Base-by-base conservation (phyloP, 2,797 vertebrate genomes). In the Hapalemur alaotrensis region DNA sequence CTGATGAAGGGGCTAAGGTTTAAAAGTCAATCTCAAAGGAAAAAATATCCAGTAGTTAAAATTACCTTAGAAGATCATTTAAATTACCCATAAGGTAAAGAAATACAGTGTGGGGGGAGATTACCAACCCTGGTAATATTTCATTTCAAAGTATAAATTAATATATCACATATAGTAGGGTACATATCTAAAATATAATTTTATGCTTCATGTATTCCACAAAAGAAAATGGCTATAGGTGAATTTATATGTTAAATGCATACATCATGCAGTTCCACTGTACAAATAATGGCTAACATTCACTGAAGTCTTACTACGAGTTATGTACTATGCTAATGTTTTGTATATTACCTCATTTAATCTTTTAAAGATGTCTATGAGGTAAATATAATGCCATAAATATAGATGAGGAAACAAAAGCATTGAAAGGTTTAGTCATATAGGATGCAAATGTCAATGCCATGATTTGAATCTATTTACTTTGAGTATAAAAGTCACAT, bases 1-100 rank as follows among this genome's bases (percentile, higher is more conserved):
- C 32, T 92, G 41, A 69, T 81, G 41, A 75, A 7, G n/a, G 0
- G 25, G 22, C 69, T 92, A 92, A 61, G n/a, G 86, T 38, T 70
- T 89, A 82, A 94, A 83, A 88, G 54, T 70, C 0, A 78, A 4
- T 52, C 17, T 85, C 14, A 67, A 79, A 81, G n/a, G 52, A 63
- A 93, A 96, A 67, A 83, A 59, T 30, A 89, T 30, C 23, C 59
- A 91, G 22, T 43, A 91, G 65, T 95, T 20, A 91, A 96, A 96
- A 93, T 65, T 81, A 63, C 41, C 48, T 93, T 70, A 87, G 46
- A 76, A 73, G 48, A 79, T 61, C 18, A 89, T 75, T 92, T 93
- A 93, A 61, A 94, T 11, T 14, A 92, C 5, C 23, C 12, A 93
- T 7, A 46, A 88, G 46, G 25, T 91, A 94, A 28, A 76, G 75